Percentiles rank a stretch among this genome's conserved stretches.
Conservation (phyloP, 2,113 vertebrate species). For the Menidia beryllina region DNA sequence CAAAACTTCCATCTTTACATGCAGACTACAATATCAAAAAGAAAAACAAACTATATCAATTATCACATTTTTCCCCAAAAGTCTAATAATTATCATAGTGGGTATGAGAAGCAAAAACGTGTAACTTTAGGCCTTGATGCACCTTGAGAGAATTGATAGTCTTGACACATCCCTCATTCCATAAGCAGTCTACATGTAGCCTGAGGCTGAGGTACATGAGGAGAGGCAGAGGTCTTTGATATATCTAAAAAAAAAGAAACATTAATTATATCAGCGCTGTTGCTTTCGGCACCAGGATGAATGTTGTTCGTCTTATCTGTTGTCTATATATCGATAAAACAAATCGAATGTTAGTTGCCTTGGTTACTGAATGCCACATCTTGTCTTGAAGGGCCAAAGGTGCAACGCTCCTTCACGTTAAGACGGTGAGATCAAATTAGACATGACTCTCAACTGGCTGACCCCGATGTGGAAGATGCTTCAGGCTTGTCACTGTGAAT, state of each 20-base stretch:
- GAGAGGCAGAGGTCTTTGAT: constrained; percentile 12
- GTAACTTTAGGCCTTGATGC: constrained; percentile 29
- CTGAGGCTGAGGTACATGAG: constrained; percentile 9
- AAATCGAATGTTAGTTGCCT: constrained; percentile 21
- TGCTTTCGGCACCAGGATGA: too few species aligned
- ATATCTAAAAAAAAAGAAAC: too few species aligned
- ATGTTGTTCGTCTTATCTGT: neutral
- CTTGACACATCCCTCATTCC: constrained; percentile 22
- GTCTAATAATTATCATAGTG: constrained; percentile 13
- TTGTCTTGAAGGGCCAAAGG: constrained; percentile 34
- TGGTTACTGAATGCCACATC: constrained; percentile 31
- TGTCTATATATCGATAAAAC: neutral
- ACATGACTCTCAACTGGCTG: constrained; percentile 26
- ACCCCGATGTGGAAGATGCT: constrained; percentile 34
- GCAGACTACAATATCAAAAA: neutral
- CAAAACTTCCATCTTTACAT: constrained; percentile 11
- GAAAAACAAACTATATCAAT: constrained; percentile 11
- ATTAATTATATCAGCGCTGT: constrained; percentile 1
- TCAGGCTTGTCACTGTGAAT: neutral
- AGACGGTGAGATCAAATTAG: constrained; percentile 12
- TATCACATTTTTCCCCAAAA: constrained; percentile 25
- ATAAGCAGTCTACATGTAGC: constrained; percentile 39
- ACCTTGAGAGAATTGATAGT: constrained; percentile 16
- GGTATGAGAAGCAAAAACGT: constrained; percentile 36
- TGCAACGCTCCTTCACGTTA: constrained; percentile 16